These are phyloP conservation scores for Cliona cf. orientalis DNA, from an alignment of 37 sponge, comb jelly and placozoan genomes.

Conservation along the genomic window DNA sequence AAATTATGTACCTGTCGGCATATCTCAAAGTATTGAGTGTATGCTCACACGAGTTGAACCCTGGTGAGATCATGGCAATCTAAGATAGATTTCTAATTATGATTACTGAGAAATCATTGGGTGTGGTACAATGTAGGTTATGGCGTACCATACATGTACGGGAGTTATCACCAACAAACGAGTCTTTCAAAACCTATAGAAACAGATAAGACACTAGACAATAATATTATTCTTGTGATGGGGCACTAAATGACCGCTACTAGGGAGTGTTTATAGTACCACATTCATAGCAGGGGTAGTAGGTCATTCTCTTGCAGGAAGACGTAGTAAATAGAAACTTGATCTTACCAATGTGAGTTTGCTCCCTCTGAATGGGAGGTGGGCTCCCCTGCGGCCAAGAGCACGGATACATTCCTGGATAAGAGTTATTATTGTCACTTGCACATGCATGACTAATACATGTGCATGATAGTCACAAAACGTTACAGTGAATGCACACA, in stretches of 20 bases:
- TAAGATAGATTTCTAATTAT: constrained; percentile 2
- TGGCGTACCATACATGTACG: constrained; percentile 98
- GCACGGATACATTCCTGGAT: constrained; percentile 97
- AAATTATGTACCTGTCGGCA: constrained; percentile 89
- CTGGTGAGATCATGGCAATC: constrained; percentile 98
- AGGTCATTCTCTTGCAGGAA: neutral
- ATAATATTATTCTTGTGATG: no score
- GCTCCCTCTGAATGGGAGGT: constrained; percentile 96
- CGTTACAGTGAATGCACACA: neutral
- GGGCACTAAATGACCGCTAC: no score
- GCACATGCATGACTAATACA: neutral
- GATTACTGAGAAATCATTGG: neutral
- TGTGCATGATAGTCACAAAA: neutral
- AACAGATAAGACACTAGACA: neutral
- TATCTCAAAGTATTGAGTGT: constrained; percentile 97
- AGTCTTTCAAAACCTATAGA: constrained; percentile 95
- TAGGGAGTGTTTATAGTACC: no score
- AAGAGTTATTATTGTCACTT: neutral
- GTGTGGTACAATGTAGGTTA: neutral
- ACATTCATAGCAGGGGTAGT: neutral
- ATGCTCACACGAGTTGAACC: constrained; percentile 92
- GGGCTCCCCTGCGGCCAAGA: constrained; percentile 88
- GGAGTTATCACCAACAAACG: constrained; percentile 94
- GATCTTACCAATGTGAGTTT: constrained; percentile 88
- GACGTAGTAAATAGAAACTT: neutral